Evolutionary conservation across 2,113 vertebrate genomes (phyloP), one percentile per base, ranked within the genome.

Genomic region (Monopterus albus): DNA sequence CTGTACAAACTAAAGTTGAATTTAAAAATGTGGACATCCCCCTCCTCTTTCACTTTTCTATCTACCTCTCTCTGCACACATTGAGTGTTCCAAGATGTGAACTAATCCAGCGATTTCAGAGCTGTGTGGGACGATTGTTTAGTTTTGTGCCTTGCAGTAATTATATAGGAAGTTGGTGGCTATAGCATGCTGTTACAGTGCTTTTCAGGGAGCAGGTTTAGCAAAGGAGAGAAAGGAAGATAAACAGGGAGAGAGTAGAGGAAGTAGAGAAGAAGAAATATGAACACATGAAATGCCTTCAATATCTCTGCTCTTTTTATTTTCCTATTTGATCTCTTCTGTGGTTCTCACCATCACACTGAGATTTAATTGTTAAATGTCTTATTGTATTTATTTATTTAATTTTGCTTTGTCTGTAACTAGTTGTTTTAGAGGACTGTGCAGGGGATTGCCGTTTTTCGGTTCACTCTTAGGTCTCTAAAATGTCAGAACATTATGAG

Each of bases 81-180:
- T 25, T 91, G 89, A 92, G 85, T 85, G 87, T 83, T 92, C 88
- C 87, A 93, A 92, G 91, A 92, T 93, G 91, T 91, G 85, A 79
- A 88, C 86, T 91, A 91, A 92, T 91, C 90, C 86, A 84, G 81
- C 53, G 82, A 85, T 89, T 90, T 87, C 43, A 3, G 80, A 86
- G 81, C 75, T 92, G 89, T 92, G 91, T 91, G 90, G 90, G 88
- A 82, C 59, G 80, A 90, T 92, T 92, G 91, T 93, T 93, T 92
- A 75, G 89, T 72, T 91, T 84, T 88, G 87, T 84, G 88, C 82
- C 88, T 92, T 84, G 88, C 86, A 82, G 84, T 93, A 92, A 93
- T 94, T 93, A 92, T 87, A 89, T 87, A 90, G 91, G 92, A 92
- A 89, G 92, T 86, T 86, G n/a, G 89, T 79, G 87, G 89, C 83